Base-by-base conservation (phyloP, 2,888 invertebrate genomes). In the Cerastis rubricosa region DNA sequence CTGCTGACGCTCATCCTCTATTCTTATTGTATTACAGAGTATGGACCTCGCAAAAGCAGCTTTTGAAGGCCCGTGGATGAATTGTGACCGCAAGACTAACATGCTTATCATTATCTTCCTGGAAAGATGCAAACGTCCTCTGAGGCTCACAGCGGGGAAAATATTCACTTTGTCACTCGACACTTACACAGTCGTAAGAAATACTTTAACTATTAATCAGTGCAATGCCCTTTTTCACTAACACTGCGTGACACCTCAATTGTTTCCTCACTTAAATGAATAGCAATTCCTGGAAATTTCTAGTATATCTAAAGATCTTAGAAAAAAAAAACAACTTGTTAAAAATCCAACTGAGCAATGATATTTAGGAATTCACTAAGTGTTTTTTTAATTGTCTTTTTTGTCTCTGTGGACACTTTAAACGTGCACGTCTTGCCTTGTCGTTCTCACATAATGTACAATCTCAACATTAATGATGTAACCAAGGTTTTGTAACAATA, bases 121-220 rank as follows among this genome's bases (percentile, higher is more conserved):
- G 85, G 96, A 96, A 78, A 93, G 97, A 84, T 96, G 97, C 85
- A 97, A 97, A 83, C 94, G 94, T 29, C 97, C 97, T 1, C 90
- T 97, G 69, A 91, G 92, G 59, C 93, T 97, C 7, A 96, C 96
- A 0, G 97, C 97, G 47, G 97, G 97, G 12, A 97, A 97, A 90
- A 94, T 97, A 85, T 96, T 96, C 78, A 97, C 93, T 1, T 92
- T 97, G 29, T 97, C 97, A 6, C 92, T 97, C 47, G 93, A 94
- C 72, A 97, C 97, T 40, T 96, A 97, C 77, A 97, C 97, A 47
- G 91, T 94, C 78, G 97, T 97, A 92, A 95, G 95, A 78, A 35
- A 67, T 5, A 25, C 6, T 47, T 69, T 1, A 71, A 17, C 57
- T 64, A 69, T 66, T 63, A 59, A 35, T 54, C 66, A n/a, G 17